Evolutionary conservation across 2,113 vertebrate genomes (phyloP).

Genomic region (Zonotrichia leucophrys): DNA sequence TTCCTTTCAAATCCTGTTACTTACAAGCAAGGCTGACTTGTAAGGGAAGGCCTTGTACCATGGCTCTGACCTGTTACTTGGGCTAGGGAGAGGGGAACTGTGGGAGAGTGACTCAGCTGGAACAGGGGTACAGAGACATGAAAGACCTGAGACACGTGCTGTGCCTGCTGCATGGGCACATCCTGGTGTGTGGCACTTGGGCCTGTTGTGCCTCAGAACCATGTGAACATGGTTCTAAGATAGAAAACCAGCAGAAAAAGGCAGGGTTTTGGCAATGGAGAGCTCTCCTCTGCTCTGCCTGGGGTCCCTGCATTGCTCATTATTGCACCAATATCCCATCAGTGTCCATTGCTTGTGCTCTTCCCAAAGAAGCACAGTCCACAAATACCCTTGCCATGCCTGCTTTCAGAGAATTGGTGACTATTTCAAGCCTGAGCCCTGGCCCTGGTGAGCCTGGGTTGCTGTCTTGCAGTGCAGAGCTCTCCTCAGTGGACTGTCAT

Average conservation of each 20-base stretch:
- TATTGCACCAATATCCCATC: accelerated
- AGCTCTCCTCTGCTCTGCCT: not conserved
- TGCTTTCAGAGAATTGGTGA: not conserved
- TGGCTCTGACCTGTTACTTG: not conserved
- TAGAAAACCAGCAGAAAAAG: not conserved
- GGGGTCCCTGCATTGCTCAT: accelerated
- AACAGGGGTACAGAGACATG: not conserved
- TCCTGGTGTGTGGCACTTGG: accelerated
- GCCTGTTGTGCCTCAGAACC: not conserved
- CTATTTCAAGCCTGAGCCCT: not conserved
- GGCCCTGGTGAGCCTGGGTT: not conserved
- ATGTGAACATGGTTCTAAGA: no score
- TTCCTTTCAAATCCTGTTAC: not conserved
- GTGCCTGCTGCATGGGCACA: not conserved
- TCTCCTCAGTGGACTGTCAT: not conserved
- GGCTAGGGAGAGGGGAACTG: not conserved
- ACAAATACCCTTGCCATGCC: not conserved
- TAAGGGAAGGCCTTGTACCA: not conserved
- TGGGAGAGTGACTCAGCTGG: not conserved
- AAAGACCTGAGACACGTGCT: not conserved
- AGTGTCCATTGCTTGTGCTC: not conserved
- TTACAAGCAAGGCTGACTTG: not conserved
- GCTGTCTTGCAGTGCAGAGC: not conserved
- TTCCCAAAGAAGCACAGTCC: not conserved
- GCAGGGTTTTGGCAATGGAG: not conserved